phyloP scores from a whole-genome alignment of 2,888 invertebrate genomes.

The Charanyca ferruginea region DNA sequence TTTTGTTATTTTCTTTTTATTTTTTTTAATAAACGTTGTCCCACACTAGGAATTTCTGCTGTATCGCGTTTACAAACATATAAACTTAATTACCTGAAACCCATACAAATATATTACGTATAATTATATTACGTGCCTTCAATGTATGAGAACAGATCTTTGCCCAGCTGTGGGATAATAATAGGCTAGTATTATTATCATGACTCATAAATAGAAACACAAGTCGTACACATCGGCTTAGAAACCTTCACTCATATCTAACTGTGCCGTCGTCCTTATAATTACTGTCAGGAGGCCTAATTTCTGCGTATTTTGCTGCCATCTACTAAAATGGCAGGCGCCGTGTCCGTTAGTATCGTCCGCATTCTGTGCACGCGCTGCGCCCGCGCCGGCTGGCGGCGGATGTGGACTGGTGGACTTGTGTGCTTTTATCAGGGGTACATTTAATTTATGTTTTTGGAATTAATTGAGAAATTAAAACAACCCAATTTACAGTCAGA shows the following conservation, averaged over 20 bases:
- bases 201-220: background rate
- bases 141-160: no score
- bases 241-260: constrained; percentile 20
- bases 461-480: background rate
- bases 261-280: constrained; percentile 38
- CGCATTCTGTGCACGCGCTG: constrained; percentile 64
- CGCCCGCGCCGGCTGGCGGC: constrained; percentile 28
- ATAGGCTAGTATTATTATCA: no score
- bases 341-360: constrained; percentile 60
- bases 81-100: no score
- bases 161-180: no score
- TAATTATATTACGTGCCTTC: no score
- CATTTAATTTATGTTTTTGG: no score
- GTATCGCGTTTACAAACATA: no score
- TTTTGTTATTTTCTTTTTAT: no score
- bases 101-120: no score
- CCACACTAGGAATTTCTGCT: no score
- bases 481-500: no score
- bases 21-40: no score
- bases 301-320: constrained; percentile 49
- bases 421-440: background rate
- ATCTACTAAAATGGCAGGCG: constrained; percentile 57
- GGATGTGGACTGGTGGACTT: constrained; percentile 31
- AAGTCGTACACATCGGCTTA: background rate
- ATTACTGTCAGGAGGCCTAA: constrained; percentile 43